Percentiles rank a stretch among this genome's conserved stretches.
Evolutionary conservation across 2,113 vertebrate genomes (phyloP).

Genomic region (Pseudolaguvia tuberculata): DNA sequence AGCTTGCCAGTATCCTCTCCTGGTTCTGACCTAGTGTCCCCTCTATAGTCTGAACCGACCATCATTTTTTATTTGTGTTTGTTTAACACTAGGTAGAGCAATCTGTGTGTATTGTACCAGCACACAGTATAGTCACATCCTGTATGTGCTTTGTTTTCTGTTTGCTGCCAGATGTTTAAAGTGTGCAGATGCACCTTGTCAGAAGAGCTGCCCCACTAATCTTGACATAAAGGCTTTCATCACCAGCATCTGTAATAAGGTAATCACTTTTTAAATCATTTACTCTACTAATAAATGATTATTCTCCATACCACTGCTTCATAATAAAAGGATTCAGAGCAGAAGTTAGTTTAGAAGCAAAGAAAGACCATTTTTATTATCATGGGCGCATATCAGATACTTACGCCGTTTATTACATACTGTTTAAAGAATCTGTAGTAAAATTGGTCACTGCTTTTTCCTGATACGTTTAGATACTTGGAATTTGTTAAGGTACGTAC

Average conservation of each 20-base stretch:
- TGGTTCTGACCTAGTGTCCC: constrained; percentile 10
- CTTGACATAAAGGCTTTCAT: constrained; percentile 84
- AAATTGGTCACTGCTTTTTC: background rate
- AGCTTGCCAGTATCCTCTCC: constrained; percentile 5
- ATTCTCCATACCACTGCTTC: background rate
- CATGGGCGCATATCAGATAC: background rate
- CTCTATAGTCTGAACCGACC: background rate
- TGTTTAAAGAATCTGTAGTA: too few relatives aligned
- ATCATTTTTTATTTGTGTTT: background rate
- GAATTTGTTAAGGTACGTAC: background rate
- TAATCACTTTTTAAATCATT: constrained; percentile 51
- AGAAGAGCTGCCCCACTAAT: constrained; percentile 86
- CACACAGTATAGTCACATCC: background rate
- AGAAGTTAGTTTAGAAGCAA: background rate
- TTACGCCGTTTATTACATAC: background rate
- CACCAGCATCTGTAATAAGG: constrained; percentile 82
- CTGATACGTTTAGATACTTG: background rate
- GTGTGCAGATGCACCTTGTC: constrained; percentile 84
- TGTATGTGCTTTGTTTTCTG: constrained; percentile 3
- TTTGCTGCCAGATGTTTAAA: constrained; percentile 75
- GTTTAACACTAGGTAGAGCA: background rate
- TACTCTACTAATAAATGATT: background rate
- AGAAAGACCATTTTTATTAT: too few relatives aligned
- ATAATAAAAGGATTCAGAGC: background rate
- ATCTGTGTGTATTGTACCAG: background rate